phyloP scores from a whole-genome alignment of 2,113 vertebrate genomes.

The Brachyistius frenatus region DNA sequence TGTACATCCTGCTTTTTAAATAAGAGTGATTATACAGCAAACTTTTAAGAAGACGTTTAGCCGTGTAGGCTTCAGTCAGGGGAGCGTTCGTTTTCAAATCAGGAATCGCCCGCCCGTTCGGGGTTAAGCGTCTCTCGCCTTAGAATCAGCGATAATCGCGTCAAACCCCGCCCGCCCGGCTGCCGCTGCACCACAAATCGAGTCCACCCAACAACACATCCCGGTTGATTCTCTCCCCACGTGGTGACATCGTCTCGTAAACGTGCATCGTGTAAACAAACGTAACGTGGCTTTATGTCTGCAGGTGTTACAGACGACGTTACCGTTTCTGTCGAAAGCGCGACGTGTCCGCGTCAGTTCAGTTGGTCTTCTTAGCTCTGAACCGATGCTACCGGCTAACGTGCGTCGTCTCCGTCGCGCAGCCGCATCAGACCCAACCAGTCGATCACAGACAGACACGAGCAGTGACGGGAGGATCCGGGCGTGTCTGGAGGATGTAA shows the following conservation, averaged over 20 bases:
- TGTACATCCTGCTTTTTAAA: background rate
- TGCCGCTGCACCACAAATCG: background rate
- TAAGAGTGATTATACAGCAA: background rate
- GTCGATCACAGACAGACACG: conserved; percentile 14
- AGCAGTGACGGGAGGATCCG: too few species aligned
- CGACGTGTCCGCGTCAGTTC: accelerated
- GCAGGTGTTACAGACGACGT: accelerated
- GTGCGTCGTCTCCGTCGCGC: background rate
- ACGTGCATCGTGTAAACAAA: background rate
- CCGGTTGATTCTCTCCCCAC: conserved; percentile 36
- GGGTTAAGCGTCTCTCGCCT: accelerated
- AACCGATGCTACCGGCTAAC: background rate
- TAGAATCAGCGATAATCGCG: accelerated
- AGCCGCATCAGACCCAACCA: conserved; percentile 24
- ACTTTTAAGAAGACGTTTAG: background rate
- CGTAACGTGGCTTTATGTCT: accelerated
- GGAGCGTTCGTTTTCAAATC: background rate
- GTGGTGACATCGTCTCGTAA: conserved; percentile 44
- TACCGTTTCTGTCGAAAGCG: accelerated
- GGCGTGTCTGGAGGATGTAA: too few species aligned
- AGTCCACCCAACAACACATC: background rate
- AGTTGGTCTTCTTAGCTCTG: conserved; percentile 58
- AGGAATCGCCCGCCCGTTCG: accelerated
- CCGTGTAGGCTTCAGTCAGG: background rate
- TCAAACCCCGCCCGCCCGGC: conserved; percentile 31